phyloP scores from a whole-genome alignment of 2,797 vertebrate species.

The Melanotaenia pygmaea region DNA sequence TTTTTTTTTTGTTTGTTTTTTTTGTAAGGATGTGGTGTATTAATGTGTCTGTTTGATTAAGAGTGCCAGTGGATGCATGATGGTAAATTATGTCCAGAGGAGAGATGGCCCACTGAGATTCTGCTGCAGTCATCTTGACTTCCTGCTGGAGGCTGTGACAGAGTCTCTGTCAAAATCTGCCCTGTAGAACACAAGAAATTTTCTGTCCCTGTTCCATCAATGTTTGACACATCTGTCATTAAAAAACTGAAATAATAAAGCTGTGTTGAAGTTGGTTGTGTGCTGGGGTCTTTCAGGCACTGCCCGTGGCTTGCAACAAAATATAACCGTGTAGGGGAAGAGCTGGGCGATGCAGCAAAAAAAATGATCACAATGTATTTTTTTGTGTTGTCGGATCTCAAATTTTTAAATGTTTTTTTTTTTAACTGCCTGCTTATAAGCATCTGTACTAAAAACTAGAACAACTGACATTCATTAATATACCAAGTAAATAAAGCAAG shows the following conservation, averaged over 20 bases:
- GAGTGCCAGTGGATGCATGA: slow-evolving; percentile 4
- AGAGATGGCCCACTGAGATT: slow-evolving; percentile 55
- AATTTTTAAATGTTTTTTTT: no score
- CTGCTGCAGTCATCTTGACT: slow-evolving; percentile 44
- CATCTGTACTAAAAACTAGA: no score
- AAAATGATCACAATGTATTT: no score
- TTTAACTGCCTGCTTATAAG: no score
- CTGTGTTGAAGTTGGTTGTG: slow-evolving; percentile 2
- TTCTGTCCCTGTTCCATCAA: slow-evolving; percentile 42
- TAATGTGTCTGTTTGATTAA: slow-evolving; percentile 39
- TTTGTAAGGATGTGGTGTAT: slow-evolving; percentile 10
- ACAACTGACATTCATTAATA: no score
- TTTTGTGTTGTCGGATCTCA: no score
- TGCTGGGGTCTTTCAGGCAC: slow-evolving; percentile 2
- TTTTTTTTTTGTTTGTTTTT: slow-evolving; percentile 29
- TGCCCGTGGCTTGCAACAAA: slow-evolving; percentile 10
- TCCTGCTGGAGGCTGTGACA: slow-evolving; percentile 52
- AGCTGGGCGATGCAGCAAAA: no score
- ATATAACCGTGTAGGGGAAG: neutral
- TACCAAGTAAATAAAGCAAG: no score
- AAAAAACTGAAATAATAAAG: slow-evolving; percentile 32
- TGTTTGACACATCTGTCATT: slow-evolving; percentile 43
- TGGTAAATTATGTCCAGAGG: slow-evolving; percentile 49
- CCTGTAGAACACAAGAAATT: slow-evolving; percentile 16
- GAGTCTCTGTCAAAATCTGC: slow-evolving; percentile 44